Conservation (phyloP, 2,888 invertebrate species). For the Enoplolaimus lenunculus region DNA sequence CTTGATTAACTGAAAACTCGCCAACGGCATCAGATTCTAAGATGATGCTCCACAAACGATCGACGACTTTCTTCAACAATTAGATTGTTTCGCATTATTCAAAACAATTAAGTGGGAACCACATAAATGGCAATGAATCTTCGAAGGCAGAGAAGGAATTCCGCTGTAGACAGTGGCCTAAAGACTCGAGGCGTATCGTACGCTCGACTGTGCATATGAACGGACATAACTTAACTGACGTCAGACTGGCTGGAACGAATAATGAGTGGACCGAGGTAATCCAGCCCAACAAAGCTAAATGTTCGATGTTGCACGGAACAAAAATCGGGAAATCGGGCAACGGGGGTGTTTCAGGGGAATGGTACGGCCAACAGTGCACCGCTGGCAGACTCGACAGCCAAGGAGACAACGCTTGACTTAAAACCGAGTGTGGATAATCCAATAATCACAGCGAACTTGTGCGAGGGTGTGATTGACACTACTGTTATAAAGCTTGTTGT, state of each 20-base stretch:
- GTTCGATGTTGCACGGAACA: neutral
- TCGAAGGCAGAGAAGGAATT: neutral
- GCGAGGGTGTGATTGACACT: constrained; percentile 9
- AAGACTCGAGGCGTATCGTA: constrained; percentile 19
- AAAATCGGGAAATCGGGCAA: neutral
- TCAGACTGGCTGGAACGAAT: neutral
- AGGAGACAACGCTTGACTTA: neutral
- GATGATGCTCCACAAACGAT: neutral
- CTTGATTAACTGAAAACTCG: neutral
- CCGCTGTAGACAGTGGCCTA: neutral
- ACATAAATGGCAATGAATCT: neutral
- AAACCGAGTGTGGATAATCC: neutral
- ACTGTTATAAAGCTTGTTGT: neutral
- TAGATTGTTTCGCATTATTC: neutral
- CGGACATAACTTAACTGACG: constrained; percentile 17
- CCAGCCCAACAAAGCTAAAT: neutral
- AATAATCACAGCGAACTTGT: constrained; percentile 1
- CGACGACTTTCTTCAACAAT: neutral
- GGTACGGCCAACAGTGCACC: neutral
- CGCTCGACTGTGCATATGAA: constrained; percentile 18
- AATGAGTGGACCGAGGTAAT: constrained; percentile 14
- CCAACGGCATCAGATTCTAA: neutral
- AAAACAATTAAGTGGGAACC: neutral
- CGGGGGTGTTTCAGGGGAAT: neutral
- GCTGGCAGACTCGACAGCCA: neutral